Conservation (phyloP, 2,113 vertebrate genomes). For the Urocolius indicus region DNA sequence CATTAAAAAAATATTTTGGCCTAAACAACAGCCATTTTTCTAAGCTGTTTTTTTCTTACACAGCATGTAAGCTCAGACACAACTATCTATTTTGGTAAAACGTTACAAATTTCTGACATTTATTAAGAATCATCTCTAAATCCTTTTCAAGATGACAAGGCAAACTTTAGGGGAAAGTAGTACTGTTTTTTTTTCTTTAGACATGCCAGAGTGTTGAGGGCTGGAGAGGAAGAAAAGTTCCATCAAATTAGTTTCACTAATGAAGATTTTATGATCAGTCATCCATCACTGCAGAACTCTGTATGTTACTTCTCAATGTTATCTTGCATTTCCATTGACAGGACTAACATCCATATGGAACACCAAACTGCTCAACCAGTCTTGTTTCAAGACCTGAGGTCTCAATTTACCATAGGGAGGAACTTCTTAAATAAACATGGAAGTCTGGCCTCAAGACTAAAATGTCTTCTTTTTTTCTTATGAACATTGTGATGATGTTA, state of each 20-base stretch:
- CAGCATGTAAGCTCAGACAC: background rate
- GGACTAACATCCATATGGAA: background rate
- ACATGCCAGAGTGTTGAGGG: background rate
- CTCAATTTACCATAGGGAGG: background rate
- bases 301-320: accelerated
- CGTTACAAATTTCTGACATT: background rate
- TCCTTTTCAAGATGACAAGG: background rate
- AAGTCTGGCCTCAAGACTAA: background rate
- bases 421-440: background rate
- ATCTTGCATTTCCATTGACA: background rate
- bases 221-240: background rate
- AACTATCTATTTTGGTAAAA: background rate
- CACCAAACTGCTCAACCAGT: background rate
- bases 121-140: background rate
- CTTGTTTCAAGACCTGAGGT: background rate
- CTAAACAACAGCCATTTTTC: background rate
- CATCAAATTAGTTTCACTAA: background rate
- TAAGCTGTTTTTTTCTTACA: background rate
- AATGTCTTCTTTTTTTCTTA: background rate
- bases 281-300: background rate
- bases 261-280: background rate
- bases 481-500: background rate
- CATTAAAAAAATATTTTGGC: background rate
- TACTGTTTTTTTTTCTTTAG: background rate
- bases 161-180: background rate